phyloP scores from a whole-genome alignment of 1,140 invertebrate genomes.

The Monomorium pharaonis region DNA sequence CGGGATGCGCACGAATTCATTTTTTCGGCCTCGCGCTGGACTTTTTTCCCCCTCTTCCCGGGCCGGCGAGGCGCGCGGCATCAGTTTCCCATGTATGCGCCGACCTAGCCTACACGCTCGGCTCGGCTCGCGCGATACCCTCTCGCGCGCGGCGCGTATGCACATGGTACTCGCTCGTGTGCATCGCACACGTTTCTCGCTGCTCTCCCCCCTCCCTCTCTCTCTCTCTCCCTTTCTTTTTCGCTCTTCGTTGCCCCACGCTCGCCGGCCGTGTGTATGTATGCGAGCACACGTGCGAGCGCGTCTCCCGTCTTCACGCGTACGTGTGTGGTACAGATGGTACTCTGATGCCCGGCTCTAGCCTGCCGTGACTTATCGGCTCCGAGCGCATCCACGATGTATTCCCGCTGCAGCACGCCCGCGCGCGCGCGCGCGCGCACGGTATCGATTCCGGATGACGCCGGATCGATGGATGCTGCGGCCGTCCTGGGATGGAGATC shows the following conservation, averaged over 20 bases:
- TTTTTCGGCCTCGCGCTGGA: slow-evolving; percentile 84
- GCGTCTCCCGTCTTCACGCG: slow-evolving; percentile 1
- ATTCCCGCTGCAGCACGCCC: slow-evolving; percentile 67
- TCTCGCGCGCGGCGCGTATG: slow-evolving; percentile 68
- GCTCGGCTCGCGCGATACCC: slow-evolving; percentile 75
- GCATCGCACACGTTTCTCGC: slow-evolving; percentile 14
- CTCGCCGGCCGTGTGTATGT: slow-evolving; percentile 10
- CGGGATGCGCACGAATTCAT: slow-evolving; percentile 86
- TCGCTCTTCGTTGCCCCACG: neutral
- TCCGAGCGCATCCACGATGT: slow-evolving; percentile 73
- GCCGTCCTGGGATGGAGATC: slow-evolving; percentile 36
- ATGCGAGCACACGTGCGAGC: neutral
- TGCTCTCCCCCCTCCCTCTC: slow-evolving; percentile 39
- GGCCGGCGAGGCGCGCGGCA: slow-evolving; percentile 61
- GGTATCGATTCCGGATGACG: slow-evolving; percentile 63
- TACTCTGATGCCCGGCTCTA: slow-evolving; percentile 70
- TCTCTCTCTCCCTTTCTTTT: slow-evolving; percentile 25
- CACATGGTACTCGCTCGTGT: slow-evolving; percentile 27
- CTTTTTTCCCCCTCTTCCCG: slow-evolving; percentile 73
- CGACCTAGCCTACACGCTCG: slow-evolving; percentile 81
- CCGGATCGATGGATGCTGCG: slow-evolving; percentile 63
- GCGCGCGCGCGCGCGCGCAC: slow-evolving; percentile 21
- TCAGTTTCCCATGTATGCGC: slow-evolving; percentile 83
- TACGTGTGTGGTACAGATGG: slow-evolving; percentile 54
- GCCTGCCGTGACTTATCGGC: slow-evolving; percentile 80